Evolutionary conservation across 2,797 vertebrate genomes (phyloP).

Genomic region (Babyrousa celebensis): DNA sequence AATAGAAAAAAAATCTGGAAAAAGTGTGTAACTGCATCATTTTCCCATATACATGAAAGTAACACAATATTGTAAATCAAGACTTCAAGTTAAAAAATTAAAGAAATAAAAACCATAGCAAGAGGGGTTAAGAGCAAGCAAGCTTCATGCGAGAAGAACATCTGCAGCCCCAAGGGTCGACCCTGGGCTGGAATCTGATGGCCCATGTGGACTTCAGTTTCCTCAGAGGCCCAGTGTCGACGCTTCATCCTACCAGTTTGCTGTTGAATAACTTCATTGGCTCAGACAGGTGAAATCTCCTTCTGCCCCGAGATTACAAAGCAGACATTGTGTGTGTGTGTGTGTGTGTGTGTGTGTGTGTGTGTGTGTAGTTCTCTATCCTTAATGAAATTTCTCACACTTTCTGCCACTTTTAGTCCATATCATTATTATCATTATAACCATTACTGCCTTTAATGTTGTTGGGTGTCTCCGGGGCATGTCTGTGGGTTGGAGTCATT

Average conservation of each 20-base stretch:
- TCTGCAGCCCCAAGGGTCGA: rapidly evolving
- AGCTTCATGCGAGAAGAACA: too few species aligned
- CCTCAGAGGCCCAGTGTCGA: not conserved
- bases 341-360: too few species aligned
- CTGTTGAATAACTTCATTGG: too few species aligned
- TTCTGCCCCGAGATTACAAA: not conserved
- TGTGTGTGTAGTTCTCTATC: not conserved
- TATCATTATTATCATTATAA: not conserved
- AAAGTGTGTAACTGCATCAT: too few species aligned
- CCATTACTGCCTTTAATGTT: not conserved
- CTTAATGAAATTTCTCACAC: not conserved
- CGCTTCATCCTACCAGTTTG: not conserved
- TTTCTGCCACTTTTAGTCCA: not conserved
- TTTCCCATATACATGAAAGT: not conserved
- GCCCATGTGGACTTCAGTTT: rapidly evolving
- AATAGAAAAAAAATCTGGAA: not conserved
- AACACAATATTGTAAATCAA: not conserved
- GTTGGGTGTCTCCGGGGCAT: not conserved
- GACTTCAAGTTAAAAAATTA: not conserved
- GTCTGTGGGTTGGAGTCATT: not conserved
- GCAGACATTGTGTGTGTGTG: not conserved
- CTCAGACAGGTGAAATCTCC: too few species aligned
- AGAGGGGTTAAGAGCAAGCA: not conserved
- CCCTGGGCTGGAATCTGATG: rapidly evolving
- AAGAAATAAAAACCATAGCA: not conserved